Evolutionary conservation across 2,888 invertebrate species (phyloP).

Genomic region (Tanytarsus gracilentus): DNA sequence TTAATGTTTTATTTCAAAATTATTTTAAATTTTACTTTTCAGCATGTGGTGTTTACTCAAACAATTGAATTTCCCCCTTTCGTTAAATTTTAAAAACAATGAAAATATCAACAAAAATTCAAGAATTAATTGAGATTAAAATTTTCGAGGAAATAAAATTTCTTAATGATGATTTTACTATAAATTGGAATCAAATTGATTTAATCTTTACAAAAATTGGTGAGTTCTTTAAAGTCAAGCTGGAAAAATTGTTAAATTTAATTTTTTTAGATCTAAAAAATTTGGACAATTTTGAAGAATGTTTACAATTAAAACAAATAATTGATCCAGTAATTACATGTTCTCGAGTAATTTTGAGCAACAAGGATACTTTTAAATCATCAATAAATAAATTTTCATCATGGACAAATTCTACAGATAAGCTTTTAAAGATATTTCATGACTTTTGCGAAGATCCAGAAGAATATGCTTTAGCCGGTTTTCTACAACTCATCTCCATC

Average conservation of each 20-base stretch:
- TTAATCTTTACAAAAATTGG: background rate
- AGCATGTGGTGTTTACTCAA: too few species aligned
- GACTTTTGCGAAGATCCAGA: background rate
- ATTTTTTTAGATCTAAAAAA: background rate
- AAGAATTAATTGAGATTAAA: too few species aligned
- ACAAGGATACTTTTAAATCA: background rate
- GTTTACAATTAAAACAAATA: background rate
- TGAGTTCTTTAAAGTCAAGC: background rate
- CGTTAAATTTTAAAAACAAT: too few species aligned
- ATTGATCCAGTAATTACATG: constrained; percentile 6
- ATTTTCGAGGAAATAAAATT: background rate
- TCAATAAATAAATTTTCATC: background rate
- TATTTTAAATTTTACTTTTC: background rate
- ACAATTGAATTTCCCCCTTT: too few species aligned
- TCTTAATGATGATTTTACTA: background rate
- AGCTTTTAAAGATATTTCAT: background rate
- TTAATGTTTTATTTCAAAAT: constrained; percentile 27
- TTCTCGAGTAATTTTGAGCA: background rate
- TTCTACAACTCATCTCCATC: constrained; percentile 32
- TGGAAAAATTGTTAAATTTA: background rate
- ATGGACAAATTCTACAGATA: background rate
- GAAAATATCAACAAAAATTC: too few species aligned
- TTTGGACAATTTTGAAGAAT: background rate
- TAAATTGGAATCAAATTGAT: constrained; percentile 2
- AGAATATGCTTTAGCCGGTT: background rate